Percentiles rank a stretch among this genome's conserved stretches.
These are phyloP conservation scores for Acholoe squamosa DNA, from an alignment of 2,888 invertebrate species.

Conservation along the genomic window DNA sequence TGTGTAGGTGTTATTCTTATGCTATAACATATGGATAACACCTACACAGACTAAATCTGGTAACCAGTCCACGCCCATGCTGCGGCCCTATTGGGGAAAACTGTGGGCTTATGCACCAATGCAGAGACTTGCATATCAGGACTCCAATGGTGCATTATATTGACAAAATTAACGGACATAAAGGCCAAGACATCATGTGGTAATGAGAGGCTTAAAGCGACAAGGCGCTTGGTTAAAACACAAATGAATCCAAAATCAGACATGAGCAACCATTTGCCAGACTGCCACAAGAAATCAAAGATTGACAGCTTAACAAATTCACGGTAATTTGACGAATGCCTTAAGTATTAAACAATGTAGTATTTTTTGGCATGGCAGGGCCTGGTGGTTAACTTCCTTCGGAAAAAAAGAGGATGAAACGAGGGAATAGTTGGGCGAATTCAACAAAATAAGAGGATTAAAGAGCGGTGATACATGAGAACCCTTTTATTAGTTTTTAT, in stretches of 20 bases:
- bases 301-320: constrained; percentile 6
- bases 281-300: constrained; percentile 21
- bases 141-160: no score
- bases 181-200: no score
- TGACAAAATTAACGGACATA: no score
- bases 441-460: neutral
- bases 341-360: neutral
- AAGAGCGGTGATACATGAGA: neutral
- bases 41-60: no score
- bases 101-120: no score
- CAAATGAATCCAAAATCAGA: neutral
- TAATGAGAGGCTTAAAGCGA: neutral
- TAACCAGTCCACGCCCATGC: no score
- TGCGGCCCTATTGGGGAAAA: no score
- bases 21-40: no score
- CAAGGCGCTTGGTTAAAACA: neutral
- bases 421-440: neutral
- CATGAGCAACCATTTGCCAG: neutral
- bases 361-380: neutral
- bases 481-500: constrained; percentile 17
- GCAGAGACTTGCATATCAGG: no score
- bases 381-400: neutral
- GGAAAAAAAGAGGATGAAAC: no score
- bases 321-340: neutral
- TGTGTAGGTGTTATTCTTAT: no score